phyloP scores from a whole-genome alignment of 2,113 vertebrate species.

The Carettochelys insculpta region DNA sequence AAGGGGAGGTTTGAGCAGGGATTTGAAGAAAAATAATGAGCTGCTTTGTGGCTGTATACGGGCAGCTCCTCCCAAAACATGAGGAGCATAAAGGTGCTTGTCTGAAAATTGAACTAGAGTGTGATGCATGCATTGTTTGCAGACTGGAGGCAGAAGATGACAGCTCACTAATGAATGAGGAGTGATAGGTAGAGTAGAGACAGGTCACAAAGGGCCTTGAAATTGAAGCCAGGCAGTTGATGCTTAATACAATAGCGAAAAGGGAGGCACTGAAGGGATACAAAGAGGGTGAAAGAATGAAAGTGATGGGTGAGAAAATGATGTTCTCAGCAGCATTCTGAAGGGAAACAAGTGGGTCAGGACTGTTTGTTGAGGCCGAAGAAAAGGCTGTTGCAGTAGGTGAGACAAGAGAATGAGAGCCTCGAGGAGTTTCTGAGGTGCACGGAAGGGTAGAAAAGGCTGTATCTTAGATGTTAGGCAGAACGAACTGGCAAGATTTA shows the following conservation, averaged over 20 bases:
- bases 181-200: not conserved
- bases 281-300: not conserved
- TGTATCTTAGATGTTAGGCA: not conserved
- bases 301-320: not conserved
- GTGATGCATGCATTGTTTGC: not conserved
- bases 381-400: not conserved
- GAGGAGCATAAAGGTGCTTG: not conserved
- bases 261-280: rapidly evolving
- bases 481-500: not conserved
- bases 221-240: not conserved
- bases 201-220: not conserved
- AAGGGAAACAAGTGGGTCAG: not conserved
- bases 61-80: not conserved
- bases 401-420: not conserved
- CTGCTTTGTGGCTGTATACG: not conserved
- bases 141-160: not conserved
- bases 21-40: not conserved
- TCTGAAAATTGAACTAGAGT: not conserved
- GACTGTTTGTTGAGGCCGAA: not conserved
- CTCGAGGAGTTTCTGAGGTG: not conserved
- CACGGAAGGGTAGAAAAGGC: not conserved
- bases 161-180: not conserved
- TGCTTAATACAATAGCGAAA: not conserved
- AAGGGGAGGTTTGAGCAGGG: not conserved
- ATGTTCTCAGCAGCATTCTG: not conserved